Percentiles rank a stretch among this genome's conserved stretches.
Evolutionary conservation across 2,797 vertebrate genomes (phyloP).

Genomic region (Pantherophis vulpinus): DNA sequence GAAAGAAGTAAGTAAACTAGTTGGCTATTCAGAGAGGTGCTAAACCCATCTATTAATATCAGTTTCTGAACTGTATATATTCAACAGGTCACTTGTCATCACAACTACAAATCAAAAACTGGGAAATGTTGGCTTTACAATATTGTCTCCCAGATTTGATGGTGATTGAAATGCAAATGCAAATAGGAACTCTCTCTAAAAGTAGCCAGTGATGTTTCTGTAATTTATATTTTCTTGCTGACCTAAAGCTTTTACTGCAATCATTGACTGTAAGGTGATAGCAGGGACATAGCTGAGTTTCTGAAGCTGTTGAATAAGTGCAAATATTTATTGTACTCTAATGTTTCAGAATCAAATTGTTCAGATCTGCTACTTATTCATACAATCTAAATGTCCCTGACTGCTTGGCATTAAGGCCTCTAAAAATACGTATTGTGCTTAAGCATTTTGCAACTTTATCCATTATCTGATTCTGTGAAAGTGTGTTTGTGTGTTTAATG

Average conservation of each 20-base stretch:
- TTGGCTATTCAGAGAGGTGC: conserved; percentile 14
- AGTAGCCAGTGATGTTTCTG: conserved; percentile 13
- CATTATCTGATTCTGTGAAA: not conserved
- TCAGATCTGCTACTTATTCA: not conserved
- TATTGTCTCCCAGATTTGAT: conserved; percentile 54
- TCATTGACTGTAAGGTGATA: conserved; percentile 21
- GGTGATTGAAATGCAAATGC: conserved; percentile 54
- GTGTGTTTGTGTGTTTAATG: not conserved
- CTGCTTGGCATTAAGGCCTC: not conserved
- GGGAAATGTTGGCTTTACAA: conserved; percentile 41
- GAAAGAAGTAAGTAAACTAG: conserved; percentile 16
- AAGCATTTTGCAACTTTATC: not conserved
- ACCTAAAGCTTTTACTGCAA: conserved; percentile 45
- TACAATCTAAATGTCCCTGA: not conserved
- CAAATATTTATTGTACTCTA: not conserved
- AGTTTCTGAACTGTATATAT: conserved; percentile 56
- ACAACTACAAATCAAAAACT: conserved; percentile 43
- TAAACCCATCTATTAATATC: conserved; percentile 48
- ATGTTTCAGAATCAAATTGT: not conserved
- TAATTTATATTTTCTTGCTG: conserved; percentile 44
- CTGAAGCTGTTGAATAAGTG: not conserved
- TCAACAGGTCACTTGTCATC: conserved; percentile 28
- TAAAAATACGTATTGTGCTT: not conserved
- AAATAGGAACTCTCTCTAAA: conserved; percentile 52
- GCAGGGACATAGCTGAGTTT: conserved; percentile 8